Conservation (phyloP, 2,888 invertebrate genomes). For the Reticulitermes lucifugus region DNA sequence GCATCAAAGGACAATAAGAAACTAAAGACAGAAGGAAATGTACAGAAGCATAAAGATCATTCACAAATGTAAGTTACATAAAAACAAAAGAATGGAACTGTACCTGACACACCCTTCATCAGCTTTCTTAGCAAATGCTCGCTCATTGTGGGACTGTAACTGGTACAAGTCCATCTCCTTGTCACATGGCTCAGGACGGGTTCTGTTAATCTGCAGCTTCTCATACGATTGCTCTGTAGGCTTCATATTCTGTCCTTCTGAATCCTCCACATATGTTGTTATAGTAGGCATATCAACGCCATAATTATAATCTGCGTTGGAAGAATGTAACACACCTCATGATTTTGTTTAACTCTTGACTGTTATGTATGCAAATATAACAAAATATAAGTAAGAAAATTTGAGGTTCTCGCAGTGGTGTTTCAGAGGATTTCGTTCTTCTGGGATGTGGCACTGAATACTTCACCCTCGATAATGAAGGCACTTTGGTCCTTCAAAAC, state of each 20-base stretch:
- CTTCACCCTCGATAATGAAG: too few relatives aligned
- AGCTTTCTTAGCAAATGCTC: slow-evolving; percentile 12
- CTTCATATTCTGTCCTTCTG: slow-evolving; percentile 33
- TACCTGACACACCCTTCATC: slow-evolving; percentile 15
- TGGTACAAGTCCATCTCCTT: slow-evolving; percentile 80
- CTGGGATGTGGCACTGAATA: too few relatives aligned
- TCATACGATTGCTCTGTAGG: slow-evolving; percentile 41
- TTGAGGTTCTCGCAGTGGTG: too few relatives aligned
- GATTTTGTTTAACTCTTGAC: too few relatives aligned
- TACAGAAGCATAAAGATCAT: slow-evolving; percentile 1
- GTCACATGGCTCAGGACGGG: slow-evolving; percentile 88
- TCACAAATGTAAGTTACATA: background rate
- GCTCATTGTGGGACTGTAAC: slow-evolving; percentile 63
- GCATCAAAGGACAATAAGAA: too few relatives aligned
- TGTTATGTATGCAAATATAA: too few relatives aligned
- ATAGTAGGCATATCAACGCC: slow-evolving; percentile 12
- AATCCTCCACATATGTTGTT: slow-evolving; percentile 29
- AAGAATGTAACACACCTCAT: too few relatives aligned
- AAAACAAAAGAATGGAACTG: background rate
- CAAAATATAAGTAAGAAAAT: too few relatives aligned
- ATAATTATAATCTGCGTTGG: slow-evolving; percentile 4
- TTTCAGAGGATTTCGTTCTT: too few relatives aligned
- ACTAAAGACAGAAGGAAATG: background rate
- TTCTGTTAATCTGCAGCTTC: slow-evolving; percentile 63
- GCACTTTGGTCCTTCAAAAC: too few relatives aligned